Evolutionary conservation across 2,888 invertebrate genomes (phyloP), one percentile per base, ranked within the genome.

Genomic region (Rotaria sp.): DNA sequence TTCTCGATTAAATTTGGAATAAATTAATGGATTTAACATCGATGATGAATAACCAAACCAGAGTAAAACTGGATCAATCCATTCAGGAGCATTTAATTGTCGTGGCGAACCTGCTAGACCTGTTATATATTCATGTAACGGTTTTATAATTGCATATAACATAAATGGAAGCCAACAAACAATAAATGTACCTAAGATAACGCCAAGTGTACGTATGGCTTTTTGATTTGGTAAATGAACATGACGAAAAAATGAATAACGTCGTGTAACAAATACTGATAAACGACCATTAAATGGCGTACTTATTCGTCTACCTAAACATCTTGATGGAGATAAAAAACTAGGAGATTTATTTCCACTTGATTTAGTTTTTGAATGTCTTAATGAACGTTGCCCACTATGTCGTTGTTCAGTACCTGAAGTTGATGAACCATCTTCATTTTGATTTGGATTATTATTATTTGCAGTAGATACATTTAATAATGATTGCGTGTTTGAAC

Each of bases 111-210:
- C 35, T 80, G 41, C 45, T n/a, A 80, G n/a, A 80, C 80, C 35
- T n/a, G 45, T 80, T 84, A 91, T 89, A 45, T 45, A n/a, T 45
- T 45, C 41, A 24, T 87, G 86, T 87, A 91, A 89, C 3, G 91
- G 90, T 85, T 89, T 88, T 21, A 96, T 94, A 87, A 98, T 92
- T 7, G 97, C 97, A 87, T 97, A 93, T 85, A 96, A 95, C 92
- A 97, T 97, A 92, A 97, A 97, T 26, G 97, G 97, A 88, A 97
- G 92, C 96, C 96, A 96, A 91, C 96, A 96, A 88, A 96, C 92
- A 41, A 95, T 95, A 90, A 96, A 96, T n/a, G 80, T 45, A 89
- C 95, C 95, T 96, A 96, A 96, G 88, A 96, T 96, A 88, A 96
- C 96, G 85, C 97, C 97, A 88, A 97, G 93, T 0, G 97, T 97